Conservation (phyloP, 2,113 vertebrate species). For the Tetrax tetrax region DNA sequence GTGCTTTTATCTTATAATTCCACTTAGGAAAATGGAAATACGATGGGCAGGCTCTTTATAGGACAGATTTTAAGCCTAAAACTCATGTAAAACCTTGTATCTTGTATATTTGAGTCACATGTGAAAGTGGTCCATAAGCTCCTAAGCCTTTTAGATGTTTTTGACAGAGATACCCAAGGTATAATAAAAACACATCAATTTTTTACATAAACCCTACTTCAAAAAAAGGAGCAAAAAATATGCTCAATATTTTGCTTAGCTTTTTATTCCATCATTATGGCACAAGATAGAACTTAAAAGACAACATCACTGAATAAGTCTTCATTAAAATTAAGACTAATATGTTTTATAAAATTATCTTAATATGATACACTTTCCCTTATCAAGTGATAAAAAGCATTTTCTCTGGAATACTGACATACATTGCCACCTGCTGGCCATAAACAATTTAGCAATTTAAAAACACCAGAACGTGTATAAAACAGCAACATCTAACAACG, state of each 20-base stretch:
- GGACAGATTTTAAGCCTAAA: background rate
- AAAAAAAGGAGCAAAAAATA: conserved; percentile 27
- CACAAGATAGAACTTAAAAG: conserved; percentile 82
- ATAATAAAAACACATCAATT: background rate
- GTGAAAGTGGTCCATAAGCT: background rate
- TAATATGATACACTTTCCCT: conserved; percentile 66
- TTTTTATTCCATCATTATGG: conserved; percentile 82
- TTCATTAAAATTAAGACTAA: conserved; percentile 73
- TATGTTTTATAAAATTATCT: conserved; percentile 63
- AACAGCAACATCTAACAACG: conserved; percentile 32
- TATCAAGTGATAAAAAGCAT: conserved; percentile 34
- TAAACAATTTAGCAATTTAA: conserved; percentile 45
- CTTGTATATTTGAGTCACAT: background rate
- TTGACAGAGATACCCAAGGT: background rate
- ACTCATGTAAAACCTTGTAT: background rate
- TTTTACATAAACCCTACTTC: background rate
- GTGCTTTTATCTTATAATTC: background rate
- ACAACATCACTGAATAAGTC: conserved; percentile 76
- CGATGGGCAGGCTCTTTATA: background rate
- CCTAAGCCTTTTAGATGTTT: background rate
- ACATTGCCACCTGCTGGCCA: conserved; percentile 70
- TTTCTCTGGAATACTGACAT: conserved; percentile 61
- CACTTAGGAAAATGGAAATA: background rate
- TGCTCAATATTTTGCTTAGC: conserved; percentile 57
- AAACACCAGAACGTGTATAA: background rate